Conservation (phyloP, 2,797 vertebrate species). For the Eleutherodactylus coqui region DNA sequence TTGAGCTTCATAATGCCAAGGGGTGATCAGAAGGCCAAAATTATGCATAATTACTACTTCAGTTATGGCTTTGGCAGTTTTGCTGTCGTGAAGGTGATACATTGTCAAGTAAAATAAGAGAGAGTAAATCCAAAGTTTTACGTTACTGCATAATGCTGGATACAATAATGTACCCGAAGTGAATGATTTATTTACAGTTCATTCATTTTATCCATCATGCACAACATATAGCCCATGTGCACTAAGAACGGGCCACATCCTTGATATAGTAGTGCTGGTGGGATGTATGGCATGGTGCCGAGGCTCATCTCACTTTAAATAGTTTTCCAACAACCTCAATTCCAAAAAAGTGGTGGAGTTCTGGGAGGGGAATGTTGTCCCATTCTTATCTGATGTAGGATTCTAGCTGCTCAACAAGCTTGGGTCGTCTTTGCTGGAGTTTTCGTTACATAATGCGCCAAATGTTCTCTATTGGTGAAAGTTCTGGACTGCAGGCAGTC, state of each 20-base stretch:
- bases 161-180: not conserved
- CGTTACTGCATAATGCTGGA: not conserved
- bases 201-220: not conserved
- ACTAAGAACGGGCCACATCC: not conserved
- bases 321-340: too few relatives aligned
- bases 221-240: not conserved
- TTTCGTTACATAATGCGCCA: too few relatives aligned
- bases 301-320: not conserved
- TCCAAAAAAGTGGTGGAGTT: too few relatives aligned
- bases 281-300: not conserved
- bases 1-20: not conserved
- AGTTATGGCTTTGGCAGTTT: not conserved
- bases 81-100: not conserved
- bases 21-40: conserved; percentile 18
- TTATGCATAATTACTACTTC: not conserved
- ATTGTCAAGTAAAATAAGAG: not conserved
- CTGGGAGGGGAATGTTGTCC: too few relatives aligned
- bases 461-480: too few relatives aligned
- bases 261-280: not conserved
- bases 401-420: too few relatives aligned
- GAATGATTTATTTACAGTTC: not conserved
- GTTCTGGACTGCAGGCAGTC: too few relatives aligned
- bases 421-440: too few relatives aligned
- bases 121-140: not conserved
- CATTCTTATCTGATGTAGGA: too few relatives aligned